Conservation (phyloP, 2,888 invertebrate genomes). For the Limnephilus lunatus region DNA sequence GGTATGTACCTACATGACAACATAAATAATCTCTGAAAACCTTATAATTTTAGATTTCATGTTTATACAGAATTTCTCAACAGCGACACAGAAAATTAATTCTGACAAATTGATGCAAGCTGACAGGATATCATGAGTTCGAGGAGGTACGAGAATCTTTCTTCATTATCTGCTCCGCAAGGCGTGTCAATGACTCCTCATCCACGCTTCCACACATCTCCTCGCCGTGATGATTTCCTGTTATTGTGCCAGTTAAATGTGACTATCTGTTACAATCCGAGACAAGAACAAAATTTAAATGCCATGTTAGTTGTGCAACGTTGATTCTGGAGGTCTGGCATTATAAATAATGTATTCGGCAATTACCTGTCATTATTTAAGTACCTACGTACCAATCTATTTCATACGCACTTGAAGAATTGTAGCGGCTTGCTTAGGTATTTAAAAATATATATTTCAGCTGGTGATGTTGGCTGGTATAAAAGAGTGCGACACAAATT, state of each 20-base stretch:
- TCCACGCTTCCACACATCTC: constrained; percentile 4
- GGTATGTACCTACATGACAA: too few species aligned
- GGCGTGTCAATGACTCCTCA: constrained; percentile 46
- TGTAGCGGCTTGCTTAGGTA: not conserved
- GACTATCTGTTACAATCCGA: constrained; percentile 19
- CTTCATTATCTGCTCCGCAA: constrained; percentile 31
- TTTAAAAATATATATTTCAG: not conserved
- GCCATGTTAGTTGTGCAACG: constrained; percentile 36
- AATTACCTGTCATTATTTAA: not conserved
- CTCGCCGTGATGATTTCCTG: constrained; percentile 32
- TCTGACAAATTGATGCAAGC: constrained; percentile 22
- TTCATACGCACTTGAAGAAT: not conserved
- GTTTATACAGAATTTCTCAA: not conserved
- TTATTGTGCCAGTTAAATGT: constrained; percentile 8
- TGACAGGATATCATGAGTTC: constrained; percentile 27
- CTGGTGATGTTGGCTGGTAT: too few species aligned
- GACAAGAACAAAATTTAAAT: constrained; percentile 29
- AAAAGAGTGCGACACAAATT: too few species aligned
- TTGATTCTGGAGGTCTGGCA: constrained; percentile 3
- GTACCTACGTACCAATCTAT: not conserved
- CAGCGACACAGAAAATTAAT: not conserved
- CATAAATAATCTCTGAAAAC: not conserved
- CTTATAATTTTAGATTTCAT: not conserved
- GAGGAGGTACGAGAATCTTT: constrained; percentile 22
- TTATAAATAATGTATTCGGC: not conserved